Evolutionary conservation across 2,113 vertebrate species (phyloP).

Genomic region (Petrocephalus microphthalmus): DNA sequence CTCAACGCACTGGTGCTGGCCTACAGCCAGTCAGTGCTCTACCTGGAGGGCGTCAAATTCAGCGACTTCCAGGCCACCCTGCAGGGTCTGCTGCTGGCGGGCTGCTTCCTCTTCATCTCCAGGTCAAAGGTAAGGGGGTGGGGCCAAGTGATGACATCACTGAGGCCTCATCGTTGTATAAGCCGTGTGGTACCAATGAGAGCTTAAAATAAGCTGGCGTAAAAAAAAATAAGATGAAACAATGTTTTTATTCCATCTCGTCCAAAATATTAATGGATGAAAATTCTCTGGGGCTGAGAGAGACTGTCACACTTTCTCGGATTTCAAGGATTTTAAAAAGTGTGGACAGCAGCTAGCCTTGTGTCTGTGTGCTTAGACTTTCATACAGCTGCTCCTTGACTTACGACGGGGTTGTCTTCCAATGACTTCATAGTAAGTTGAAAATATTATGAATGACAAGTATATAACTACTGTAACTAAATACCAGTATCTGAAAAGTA

Average conservation of each 20-base stretch:
- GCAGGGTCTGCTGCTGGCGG: conserved; percentile 86
- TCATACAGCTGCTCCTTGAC: not conserved
- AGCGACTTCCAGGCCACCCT: conserved; percentile 93
- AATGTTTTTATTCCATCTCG: not conserved
- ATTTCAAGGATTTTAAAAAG: not conserved
- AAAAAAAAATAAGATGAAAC: not conserved
- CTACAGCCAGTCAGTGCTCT: conserved; percentile 95
- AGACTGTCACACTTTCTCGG: not conserved
- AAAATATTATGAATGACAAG: not conserved
- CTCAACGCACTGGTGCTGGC: conserved; percentile 90
- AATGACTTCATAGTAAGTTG: not conserved
- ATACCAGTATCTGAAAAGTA: not conserved
- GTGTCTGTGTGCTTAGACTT: not conserved
- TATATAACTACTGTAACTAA: not conserved
- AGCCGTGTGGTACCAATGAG: not conserved
- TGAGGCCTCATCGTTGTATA: no score
- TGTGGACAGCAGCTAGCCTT: not conserved
- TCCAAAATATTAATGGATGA: not conserved
- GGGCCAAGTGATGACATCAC: not conserved
- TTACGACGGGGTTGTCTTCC: not conserved
- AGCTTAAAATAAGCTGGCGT: not conserved
- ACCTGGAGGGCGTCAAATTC: conserved; percentile 93
- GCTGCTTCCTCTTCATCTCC: conserved; percentile 98
- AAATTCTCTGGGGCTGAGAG: not conserved
- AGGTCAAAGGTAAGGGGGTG: conserved; percentile 78